phyloP scores from a whole-genome alignment of 2,797 vertebrate genomes.

The Karalla daura region DNA sequence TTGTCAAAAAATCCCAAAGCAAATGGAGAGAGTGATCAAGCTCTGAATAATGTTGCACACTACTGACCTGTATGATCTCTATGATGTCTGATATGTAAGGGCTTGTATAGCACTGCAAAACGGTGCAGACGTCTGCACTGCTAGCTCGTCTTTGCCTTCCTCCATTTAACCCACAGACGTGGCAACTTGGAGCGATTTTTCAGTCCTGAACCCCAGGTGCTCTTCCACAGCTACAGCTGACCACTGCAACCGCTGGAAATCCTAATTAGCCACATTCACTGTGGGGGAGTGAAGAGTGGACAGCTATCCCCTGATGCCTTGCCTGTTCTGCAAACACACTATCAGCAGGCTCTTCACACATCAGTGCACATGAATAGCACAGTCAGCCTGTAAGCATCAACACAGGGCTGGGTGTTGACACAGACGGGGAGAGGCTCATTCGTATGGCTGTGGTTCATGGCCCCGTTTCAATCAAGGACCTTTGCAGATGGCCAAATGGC shows the following conservation, averaged over 20 bases:
- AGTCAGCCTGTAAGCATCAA: slow-evolving; percentile 81
- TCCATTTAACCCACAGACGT: slow-evolving; percentile 14
- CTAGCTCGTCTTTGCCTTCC: slow-evolving; percentile 2
- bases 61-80: too few relatives aligned
- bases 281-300: slow-evolving; percentile 75
- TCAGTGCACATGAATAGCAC: slow-evolving; percentile 84
- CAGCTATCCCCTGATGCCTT: slow-evolving; percentile 75
- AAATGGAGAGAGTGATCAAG: too few relatives aligned
- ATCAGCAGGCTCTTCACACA: slow-evolving; percentile 84
- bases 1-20: too few relatives aligned
- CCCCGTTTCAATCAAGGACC: slow-evolving; percentile 78
- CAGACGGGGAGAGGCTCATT: slow-evolving; percentile 74
- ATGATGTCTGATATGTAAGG: too few relatives aligned
- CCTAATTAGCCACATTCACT: slow-evolving; percentile 79
- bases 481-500: slow-evolving; percentile 70
- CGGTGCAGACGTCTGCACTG: too few relatives aligned
- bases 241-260: slow-evolving; percentile 68
- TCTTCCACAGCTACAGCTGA: slow-evolving; percentile 69
- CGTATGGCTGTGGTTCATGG: slow-evolving; percentile 61
- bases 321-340: slow-evolving; percentile 84
- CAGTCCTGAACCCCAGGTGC: slow-evolving; percentile 30
- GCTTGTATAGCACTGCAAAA: slow-evolving; percentile 13
- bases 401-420: slow-evolving; percentile 79
- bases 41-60: too few relatives aligned
- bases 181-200: slow-evolving; percentile 33